Conservation (phyloP, 2,888 invertebrate genomes). For the Pandemis cinnamomeana region DNA sequence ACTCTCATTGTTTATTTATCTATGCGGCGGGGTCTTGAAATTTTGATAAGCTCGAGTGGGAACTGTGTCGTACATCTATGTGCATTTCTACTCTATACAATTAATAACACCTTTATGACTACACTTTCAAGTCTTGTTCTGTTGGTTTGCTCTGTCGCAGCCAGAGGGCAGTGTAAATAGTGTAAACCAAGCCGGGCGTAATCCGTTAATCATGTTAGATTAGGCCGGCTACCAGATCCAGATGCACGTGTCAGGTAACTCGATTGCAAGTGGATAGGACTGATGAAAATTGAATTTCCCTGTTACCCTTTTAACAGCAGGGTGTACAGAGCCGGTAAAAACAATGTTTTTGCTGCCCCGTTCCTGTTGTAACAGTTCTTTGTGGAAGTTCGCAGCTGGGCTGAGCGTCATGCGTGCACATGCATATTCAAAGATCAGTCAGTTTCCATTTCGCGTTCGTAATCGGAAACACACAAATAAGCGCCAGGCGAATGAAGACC, state of each 20-base stretch:
- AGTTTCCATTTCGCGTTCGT: constrained; percentile 80
- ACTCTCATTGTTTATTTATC: constrained; percentile 35
- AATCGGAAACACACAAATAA: constrained; percentile 75
- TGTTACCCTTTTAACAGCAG: neutral
- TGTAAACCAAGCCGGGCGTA: constrained; percentile 20
- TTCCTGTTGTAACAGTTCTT: constrained; percentile 23
- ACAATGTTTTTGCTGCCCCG: constrained; percentile 16
- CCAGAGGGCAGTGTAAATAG: constrained; percentile 21
- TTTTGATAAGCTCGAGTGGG: constrained; percentile 30
- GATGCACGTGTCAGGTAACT: neutral
- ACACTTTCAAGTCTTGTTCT: constrained; percentile 21
- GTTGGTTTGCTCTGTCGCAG: constrained; percentile 11
- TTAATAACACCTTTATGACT: neutral
- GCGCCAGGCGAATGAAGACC: constrained; percentile 61
- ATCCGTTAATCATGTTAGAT: neutral
- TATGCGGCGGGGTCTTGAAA: constrained; percentile 27
- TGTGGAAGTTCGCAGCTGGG: constrained; percentile 60
- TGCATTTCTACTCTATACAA: constrained; percentile 6
- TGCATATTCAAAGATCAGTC: constrained; percentile 80
- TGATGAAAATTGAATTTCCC: neutral
- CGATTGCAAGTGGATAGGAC: neutral
- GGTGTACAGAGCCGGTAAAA: neutral
- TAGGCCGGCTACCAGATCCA: neutral
- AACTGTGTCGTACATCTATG: constrained; percentile 20
- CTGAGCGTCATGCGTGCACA: constrained; percentile 63